Conservation (phyloP, 2,113 vertebrate species). For the Daubentonia madagascariensis region DNA sequence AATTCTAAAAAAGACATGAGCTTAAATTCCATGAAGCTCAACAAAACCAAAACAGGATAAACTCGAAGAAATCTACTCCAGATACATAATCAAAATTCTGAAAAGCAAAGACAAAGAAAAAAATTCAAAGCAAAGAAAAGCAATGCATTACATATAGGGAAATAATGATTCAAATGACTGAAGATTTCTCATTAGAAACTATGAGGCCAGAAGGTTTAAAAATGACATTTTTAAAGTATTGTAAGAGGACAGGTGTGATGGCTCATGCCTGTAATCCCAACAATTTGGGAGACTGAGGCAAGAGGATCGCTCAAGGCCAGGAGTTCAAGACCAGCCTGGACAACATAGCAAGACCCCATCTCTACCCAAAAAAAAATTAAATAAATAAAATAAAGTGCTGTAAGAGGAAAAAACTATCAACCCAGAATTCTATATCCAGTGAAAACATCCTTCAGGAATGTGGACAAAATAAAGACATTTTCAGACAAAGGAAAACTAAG, state of each 20-base stretch:
- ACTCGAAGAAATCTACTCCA: not conserved
- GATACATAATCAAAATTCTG: not conserved
- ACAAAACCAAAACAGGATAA: not conserved
- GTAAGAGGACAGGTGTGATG: not conserved
- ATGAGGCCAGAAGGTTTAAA: not conserved
- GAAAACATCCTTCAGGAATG: not conserved
- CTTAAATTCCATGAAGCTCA: not conserved
- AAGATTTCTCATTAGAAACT: not conserved
- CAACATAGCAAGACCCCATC: too few relatives aligned
- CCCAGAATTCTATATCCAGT: not conserved
- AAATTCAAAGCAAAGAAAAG: not conserved
- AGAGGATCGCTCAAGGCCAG: too few relatives aligned
- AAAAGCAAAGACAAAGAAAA: not conserved
- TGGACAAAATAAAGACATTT: not conserved
- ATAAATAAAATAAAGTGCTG: not conserved
- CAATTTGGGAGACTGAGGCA: too few relatives aligned
- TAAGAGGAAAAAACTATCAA: not conserved
- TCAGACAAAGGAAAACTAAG: not conserved
- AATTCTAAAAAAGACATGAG: not conserved
- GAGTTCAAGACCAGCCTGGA: too few relatives aligned
- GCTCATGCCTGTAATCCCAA: too few relatives aligned
- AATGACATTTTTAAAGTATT: not conserved
- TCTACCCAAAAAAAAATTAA: too few relatives aligned
- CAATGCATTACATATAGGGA: too few relatives aligned
- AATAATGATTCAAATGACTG: not conserved